These are phyloP conservation scores for Lithophane semibrunnea DNA, from an alignment of 2,888 invertebrate genomes.

Conservation along the genomic window DNA sequence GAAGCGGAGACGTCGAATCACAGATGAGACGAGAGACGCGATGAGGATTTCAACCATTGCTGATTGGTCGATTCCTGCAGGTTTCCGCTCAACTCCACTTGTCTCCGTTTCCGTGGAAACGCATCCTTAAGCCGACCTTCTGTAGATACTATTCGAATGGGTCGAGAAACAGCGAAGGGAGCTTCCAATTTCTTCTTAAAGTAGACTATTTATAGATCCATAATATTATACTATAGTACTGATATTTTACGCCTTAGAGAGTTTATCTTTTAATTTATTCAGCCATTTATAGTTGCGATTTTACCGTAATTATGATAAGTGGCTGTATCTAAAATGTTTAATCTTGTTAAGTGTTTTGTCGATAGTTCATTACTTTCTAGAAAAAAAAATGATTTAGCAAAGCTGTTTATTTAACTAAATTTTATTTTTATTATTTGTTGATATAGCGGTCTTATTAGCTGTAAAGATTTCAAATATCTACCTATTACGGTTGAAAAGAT, in stretches of 20 bases:
- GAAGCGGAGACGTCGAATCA: no score
- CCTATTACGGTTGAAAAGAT: no score
- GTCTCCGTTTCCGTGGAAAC: no score
- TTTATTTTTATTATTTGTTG: no score
- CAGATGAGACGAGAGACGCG: no score
- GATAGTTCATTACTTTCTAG: not conserved
- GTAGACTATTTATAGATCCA: constrained; percentile 30
- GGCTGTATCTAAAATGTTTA: not conserved
- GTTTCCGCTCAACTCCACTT: no score
- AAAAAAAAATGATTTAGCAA: not conserved
- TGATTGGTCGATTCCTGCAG: no score
- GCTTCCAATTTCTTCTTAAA: constrained; percentile 45
- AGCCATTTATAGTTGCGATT: not conserved
- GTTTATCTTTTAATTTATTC: constrained; percentile 17
- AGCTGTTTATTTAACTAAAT: no score
- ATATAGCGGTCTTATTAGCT: no score
- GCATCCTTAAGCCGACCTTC: not conserved
- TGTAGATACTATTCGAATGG: not conserved
- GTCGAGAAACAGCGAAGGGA: not conserved
- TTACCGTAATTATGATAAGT: not conserved
- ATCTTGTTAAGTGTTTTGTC: not conserved
- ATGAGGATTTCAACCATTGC: no score
- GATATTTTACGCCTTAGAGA: constrained; percentile 28
- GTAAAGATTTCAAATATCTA: no score
- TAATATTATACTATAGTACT: constrained; percentile 15